These are phyloP conservation scores for Anagyrus pseudococci DNA, from an alignment of 2,888 invertebrate species.

Conservation along the genomic window DNA sequence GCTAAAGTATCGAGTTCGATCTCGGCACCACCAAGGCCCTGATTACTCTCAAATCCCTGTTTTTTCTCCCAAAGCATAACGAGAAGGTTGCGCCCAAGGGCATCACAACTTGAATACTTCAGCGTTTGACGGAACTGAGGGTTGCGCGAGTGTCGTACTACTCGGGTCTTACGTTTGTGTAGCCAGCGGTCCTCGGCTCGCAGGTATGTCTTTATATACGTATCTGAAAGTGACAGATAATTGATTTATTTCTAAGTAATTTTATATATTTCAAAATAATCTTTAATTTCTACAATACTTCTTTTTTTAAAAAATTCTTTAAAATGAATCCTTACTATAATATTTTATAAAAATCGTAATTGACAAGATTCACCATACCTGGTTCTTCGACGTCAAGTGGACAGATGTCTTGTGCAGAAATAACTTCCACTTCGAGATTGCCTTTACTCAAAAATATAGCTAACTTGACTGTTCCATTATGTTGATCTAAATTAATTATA, in stretches of 20 bases:
- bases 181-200: constrained; percentile 88
- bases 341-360: not conserved
- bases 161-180: constrained; percentile 90
- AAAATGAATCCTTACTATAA: not conserved
- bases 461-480: constrained; percentile 84
- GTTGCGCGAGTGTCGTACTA: constrained; percentile 80
- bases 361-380: too few species aligned
- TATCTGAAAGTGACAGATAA: constrained; percentile 70
- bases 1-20: constrained; percentile 83
- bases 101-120: constrained; percentile 76
- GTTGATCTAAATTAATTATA: constrained; percentile 1
- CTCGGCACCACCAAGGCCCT: constrained; percentile 82
- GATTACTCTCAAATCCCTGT: constrained; percentile 86
- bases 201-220: constrained; percentile 92
- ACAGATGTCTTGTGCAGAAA: constrained; percentile 74
- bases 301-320: too few species aligned
- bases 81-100: constrained; percentile 80
- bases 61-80: constrained; percentile 94
- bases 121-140: constrained; percentile 89
- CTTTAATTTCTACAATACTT: too few species aligned
- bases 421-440: constrained; percentile 87
- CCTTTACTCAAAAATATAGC: constrained; percentile 91
- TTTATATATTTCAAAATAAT: too few species aligned
- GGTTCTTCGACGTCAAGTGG: constrained; percentile 75
- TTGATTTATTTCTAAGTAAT: not conserved